phyloP scores from a whole-genome alignment of 2,113 vertebrate genomes.

The Engystomops pustulosus region DNA sequence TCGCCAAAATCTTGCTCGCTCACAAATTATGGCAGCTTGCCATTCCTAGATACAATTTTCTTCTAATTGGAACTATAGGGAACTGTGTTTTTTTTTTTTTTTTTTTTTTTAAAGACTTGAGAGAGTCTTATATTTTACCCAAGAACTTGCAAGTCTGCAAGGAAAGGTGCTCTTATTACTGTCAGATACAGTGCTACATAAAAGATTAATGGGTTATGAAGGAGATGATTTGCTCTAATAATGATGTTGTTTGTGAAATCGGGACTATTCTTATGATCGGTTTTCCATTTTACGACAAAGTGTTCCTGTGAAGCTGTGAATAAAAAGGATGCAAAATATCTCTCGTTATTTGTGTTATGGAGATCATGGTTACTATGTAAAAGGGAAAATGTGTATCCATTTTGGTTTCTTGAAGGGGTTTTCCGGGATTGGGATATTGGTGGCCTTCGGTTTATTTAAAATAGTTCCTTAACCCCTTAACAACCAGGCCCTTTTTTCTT shows the following conservation, averaged over 20 bases:
- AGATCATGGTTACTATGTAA: too few species aligned
- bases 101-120: constrained; percentile 7
- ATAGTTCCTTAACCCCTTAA: too few species aligned
- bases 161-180: constrained; percentile 29
- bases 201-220: constrained; percentile 9
- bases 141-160: constrained; percentile 15
- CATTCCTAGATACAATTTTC: constrained; percentile 35
- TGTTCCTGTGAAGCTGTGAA: neutral
- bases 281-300: neutral
- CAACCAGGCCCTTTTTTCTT: too few species aligned
- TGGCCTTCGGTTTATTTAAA: too few species aligned
- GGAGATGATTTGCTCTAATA: constrained; percentile 35
- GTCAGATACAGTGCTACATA: neutral
- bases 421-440: too few species aligned
- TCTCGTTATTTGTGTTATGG: neutral
- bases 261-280: constrained; percentile 1
- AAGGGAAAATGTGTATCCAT: too few species aligned
- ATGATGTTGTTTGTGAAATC: constrained; percentile 11
- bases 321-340: neutral
- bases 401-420: too few species aligned
- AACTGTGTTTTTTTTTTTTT: constrained; percentile 25
- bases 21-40: constrained; percentile 27
- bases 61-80: constrained; percentile 49
- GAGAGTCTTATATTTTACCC: constrained; percentile 28
- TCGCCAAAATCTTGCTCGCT: constrained; percentile 28